Evolutionary conservation across 2,113 vertebrate species (phyloP).

Genomic region (Myocastor coypus): DNA sequence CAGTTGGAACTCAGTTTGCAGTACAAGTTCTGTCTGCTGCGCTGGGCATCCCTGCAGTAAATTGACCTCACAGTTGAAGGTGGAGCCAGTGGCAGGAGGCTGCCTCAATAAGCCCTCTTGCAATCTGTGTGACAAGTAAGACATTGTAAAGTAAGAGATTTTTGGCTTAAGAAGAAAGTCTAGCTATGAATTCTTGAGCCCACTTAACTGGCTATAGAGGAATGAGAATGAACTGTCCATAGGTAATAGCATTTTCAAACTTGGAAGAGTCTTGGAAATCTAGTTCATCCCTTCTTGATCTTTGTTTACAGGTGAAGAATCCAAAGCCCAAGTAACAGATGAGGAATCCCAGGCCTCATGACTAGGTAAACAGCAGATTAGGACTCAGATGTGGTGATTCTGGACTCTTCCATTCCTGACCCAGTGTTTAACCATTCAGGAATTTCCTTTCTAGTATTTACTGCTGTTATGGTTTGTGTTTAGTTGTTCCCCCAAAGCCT

Average conservation of each 20-base stretch:
- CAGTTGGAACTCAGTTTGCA: not conserved
- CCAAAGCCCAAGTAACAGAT: not conserved
- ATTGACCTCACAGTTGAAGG: not conserved
- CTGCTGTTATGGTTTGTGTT: too few species aligned
- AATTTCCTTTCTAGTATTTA: conserved; percentile 13
- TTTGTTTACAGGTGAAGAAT: not conserved
- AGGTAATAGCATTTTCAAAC: not conserved
- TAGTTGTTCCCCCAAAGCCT: too few species aligned
- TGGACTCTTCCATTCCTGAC: not conserved
- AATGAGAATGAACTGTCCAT: not conserved
- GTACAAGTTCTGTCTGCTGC: not conserved
- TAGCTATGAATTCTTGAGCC: not conserved
- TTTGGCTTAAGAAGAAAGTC: not conserved
- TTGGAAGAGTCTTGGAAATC: not conserved
- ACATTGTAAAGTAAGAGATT: not conserved
- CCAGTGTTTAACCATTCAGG: not conserved
- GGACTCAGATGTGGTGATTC: not conserved
- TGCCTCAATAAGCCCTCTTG: not conserved
- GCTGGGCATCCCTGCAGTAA: not conserved
- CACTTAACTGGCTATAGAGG: not conserved
- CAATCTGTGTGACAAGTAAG: not conserved
- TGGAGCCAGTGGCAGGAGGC: not conserved
- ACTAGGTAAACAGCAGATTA: not conserved
- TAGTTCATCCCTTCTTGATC: not conserved
- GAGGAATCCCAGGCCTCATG: not conserved